Conservation (phyloP, 2,797 vertebrate species). For the Hyperoplus lanceolatus region DNA sequence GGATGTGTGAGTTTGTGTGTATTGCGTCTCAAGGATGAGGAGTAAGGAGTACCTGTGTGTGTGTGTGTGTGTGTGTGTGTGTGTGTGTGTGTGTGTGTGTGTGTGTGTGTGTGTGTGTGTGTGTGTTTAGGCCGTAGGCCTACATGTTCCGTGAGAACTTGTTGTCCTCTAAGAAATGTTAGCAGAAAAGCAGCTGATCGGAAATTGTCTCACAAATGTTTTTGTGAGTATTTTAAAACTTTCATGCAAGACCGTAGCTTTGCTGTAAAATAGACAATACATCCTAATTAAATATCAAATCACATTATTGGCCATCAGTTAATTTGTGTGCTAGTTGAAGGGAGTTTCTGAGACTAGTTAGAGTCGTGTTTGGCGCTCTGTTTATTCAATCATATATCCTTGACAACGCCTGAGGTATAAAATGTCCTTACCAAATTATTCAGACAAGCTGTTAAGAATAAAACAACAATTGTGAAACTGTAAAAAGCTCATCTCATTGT, state of each 20-base stretch:
- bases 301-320: conserved; percentile 15
- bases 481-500: conserved; percentile 56
- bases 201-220: conserved; percentile 18
- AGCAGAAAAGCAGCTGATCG: conserved; percentile 27
- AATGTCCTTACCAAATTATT: conserved; percentile 54
- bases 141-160: conserved; percentile 22
- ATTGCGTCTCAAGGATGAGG: conserved; percentile 17
- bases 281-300: conserved; percentile 26
- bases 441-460: conserved; percentile 47
- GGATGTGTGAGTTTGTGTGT: conserved; percentile 30
- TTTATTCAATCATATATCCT: conserved; percentile 36
- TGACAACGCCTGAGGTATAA: conserved; percentile 32
- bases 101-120: conserved; percentile 20
- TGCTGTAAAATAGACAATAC: conserved; percentile 17
- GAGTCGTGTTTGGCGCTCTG: conserved; percentile 5
- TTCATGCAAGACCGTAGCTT: conserved; percentile 25
- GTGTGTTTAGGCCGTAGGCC: not conserved
- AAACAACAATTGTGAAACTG: conserved; percentile 55
- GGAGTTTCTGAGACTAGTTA: not conserved
- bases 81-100: conserved; percentile 21
- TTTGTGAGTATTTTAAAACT: conserved; percentile 21
- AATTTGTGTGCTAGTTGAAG: conserved; percentile 17
- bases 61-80: conserved; percentile 11
- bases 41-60: not conserved
- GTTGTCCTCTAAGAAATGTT: conserved; percentile 7